Percentiles rank a stretch among this genome's conserved stretches.
Evolutionary conservation across 37 sponge, comb jelly and placozoan species (phyloP).

Genomic region (Dysidea cf. avara): DNA sequence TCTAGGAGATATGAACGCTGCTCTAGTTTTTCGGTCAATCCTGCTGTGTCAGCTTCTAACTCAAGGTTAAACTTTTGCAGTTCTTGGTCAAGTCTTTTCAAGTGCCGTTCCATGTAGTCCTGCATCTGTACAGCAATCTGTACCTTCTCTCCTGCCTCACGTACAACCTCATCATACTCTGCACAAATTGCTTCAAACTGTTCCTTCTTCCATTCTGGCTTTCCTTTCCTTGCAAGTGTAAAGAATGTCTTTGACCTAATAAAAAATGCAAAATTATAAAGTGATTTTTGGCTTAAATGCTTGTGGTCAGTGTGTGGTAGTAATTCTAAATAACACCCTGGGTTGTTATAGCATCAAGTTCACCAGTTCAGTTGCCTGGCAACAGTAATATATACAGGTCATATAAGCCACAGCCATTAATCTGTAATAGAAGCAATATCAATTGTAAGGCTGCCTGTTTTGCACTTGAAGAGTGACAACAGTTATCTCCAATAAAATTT

Average conservation of each 20-base stretch:
- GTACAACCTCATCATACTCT: conserved; percentile 71
- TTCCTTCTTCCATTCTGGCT: conserved; percentile 71
- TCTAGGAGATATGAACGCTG: conserved; percentile 78
- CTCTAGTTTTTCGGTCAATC: conserved; percentile 94
- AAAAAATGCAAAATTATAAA: too few species aligned
- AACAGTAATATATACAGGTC: too few species aligned
- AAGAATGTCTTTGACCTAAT: conserved; percentile 41
- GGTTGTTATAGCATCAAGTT: too few species aligned
- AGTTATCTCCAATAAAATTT: too few species aligned
- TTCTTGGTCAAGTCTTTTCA: conserved; percentile 86
- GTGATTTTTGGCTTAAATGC: too few species aligned
- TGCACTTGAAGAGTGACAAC: too few species aligned
- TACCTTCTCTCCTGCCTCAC: conserved; percentile 64
- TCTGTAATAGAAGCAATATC: too few species aligned
- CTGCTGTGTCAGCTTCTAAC: conserved; percentile 96
- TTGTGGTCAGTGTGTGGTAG: too few species aligned
- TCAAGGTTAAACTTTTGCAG: conserved; percentile 90
- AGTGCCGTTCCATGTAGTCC: conserved; percentile 81
- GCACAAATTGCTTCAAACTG: conserved; percentile 56
- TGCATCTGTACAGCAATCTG: conserved; percentile 66
- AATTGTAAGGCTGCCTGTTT: too few species aligned
- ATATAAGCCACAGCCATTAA: too few species aligned
- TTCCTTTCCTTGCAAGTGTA: conserved; percentile 67
- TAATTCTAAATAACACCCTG: too few species aligned
- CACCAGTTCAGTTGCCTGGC: too few species aligned